Percentiles rank a stretch among this genome's conserved stretches.
Evolutionary conservation across 1,140 invertebrate species (phyloP).

Genomic region (Drosophila oshimai): DNA sequence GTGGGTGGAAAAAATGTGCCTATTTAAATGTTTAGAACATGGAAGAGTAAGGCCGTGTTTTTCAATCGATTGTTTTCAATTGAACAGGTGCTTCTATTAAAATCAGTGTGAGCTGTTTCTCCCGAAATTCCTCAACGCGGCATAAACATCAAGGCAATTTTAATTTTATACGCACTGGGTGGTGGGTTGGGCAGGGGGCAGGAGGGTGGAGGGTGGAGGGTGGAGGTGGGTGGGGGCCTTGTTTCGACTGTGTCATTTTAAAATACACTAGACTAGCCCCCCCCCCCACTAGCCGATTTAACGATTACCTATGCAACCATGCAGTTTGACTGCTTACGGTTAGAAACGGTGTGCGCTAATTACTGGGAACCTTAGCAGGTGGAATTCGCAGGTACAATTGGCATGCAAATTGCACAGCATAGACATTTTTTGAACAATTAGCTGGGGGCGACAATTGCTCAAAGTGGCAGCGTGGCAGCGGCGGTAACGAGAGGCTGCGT

Average conservation of each 20-base stretch:
- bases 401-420: conserved; percentile 15
- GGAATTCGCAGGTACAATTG: background rate
- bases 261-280: background rate
- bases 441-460: conserved; percentile 12
- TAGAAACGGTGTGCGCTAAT: conserved; percentile 20
- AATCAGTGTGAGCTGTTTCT: background rate
- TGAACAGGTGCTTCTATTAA: conserved; percentile 8
- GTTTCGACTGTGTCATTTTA: conserved; percentile 6
- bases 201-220: too few species aligned
- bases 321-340: conserved; percentile 16
- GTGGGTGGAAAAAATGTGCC: too few species aligned
- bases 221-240: background rate
- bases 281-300: conserved; percentile 4
- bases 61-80: conserved; percentile 13
- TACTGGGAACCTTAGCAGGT: background rate
- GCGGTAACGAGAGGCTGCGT: conserved; percentile 11
- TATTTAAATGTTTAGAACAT: background rate
- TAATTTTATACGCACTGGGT: conserved; percentile 1
- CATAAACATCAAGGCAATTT: conserved; percentile 4
- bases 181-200: too few species aligned
- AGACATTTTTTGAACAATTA: conserved; percentile 16
- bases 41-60: conserved; percentile 4
- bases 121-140: background rate
- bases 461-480: conserved; percentile 8
- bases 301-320: conserved; percentile 34